Conservation (phyloP, 2,888 invertebrate species). For the Hydriomena furcata region DNA sequence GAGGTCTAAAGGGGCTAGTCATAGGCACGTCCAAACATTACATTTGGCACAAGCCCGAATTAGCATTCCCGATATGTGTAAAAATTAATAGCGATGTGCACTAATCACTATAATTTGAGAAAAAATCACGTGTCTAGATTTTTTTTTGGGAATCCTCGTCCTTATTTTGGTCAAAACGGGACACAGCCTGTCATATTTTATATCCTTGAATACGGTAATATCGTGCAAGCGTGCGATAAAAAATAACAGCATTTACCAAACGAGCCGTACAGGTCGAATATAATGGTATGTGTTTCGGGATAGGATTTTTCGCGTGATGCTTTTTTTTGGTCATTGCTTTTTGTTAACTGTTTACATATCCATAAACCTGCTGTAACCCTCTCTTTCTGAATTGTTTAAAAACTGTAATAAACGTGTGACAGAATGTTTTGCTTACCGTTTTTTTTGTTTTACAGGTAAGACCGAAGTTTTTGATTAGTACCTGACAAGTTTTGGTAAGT, state of each 20-base stretch:
- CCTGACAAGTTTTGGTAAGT: conserved; percentile 1
- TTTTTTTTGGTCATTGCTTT: neutral
- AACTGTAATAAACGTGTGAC: too few relatives aligned
- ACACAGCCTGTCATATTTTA: conserved; percentile 39
- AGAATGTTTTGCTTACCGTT: neutral
- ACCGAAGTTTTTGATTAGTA: neutral
- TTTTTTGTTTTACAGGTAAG: conserved; percentile 19
- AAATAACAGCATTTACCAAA: conserved; percentile 44
- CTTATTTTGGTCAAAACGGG: too few relatives aligned
- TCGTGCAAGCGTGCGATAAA: conserved; percentile 44
- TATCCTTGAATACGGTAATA: conserved; percentile 39
- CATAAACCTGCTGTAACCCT: too few relatives aligned
- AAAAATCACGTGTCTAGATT: too few relatives aligned
- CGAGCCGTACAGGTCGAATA: conserved; percentile 8
- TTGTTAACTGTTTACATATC: neutral
- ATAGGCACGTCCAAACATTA: too few relatives aligned
- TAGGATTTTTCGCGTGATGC: neutral
- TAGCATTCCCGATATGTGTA: too few relatives aligned
- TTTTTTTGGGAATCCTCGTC: too few relatives aligned
- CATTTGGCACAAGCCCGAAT: too few relatives aligned
- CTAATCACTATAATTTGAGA: too few relatives aligned
- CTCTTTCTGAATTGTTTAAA: too few relatives aligned
- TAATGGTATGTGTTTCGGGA: conserved; percentile 5
- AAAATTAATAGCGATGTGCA: too few relatives aligned
- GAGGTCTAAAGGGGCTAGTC: too few relatives aligned